These are phyloP conservation scores for Liolophura sinensis DNA, from an alignment of 1,140 invertebrate species.

Conservation along the genomic window DNA sequence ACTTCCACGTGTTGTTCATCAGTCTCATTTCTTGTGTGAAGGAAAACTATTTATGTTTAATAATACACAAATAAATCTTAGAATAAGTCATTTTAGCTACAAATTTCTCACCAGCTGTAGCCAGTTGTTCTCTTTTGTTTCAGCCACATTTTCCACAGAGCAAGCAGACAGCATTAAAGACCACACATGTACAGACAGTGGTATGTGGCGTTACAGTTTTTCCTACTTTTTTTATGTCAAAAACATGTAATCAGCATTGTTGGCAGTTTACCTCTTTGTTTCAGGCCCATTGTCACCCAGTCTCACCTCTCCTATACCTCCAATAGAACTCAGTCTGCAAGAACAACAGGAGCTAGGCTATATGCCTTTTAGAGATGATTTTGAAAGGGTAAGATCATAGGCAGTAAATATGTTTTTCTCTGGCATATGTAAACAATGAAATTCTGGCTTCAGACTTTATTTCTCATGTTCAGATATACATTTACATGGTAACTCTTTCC, in stretches of 20 bases:
- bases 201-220: constrained; percentile 41
- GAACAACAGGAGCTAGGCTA: constrained; percentile 88
- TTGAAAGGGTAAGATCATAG: constrained; percentile 72
- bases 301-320: constrained; percentile 72
- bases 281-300: constrained; percentile 61
- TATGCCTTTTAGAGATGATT: constrained; percentile 94
- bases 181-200: constrained; percentile 77
- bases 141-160: constrained; percentile 59
- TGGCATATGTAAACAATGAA: no score
- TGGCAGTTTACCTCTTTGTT: constrained; percentile 9
- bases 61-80: no score
- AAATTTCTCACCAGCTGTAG: background rate
- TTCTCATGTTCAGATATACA: no score
- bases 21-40: constrained; percentile 1
- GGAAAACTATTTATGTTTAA: background rate
- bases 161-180: constrained; percentile 59
- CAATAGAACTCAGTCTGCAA: constrained; percentile 76
- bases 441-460: no score
- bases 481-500: no score
- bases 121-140: constrained; percentile 16
- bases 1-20: background rate
- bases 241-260: background rate
- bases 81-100: no score
- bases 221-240: background rate
- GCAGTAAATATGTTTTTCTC: no score